Percentiles rank a stretch among this genome's conserved stretches.
Conservation (phyloP, 2,113 vertebrate genomes). For the Microtus richardsoni region DNA sequence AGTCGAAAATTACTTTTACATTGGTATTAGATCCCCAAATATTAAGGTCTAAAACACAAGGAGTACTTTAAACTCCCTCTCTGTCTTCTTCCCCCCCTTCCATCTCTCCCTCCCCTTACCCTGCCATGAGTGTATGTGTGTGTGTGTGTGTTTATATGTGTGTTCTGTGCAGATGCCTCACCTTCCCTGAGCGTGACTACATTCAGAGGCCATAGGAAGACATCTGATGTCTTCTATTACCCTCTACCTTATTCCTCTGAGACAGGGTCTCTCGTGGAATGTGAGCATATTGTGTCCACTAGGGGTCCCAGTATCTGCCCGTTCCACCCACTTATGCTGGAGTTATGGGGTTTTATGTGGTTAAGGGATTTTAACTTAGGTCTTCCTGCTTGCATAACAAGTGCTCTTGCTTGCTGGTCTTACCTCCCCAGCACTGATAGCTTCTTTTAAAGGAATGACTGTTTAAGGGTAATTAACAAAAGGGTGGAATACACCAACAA, state of each 20-base stretch:
- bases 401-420: neutral
- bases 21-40: neutral
- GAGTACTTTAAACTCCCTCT: neutral
- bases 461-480: neutral
- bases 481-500: neutral
- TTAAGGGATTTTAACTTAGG: neutral
- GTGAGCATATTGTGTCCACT: neutral
- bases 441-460: slow-evolving; percentile 6
- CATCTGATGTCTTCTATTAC: neutral
- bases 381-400: neutral
- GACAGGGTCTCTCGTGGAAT: neutral
- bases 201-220: neutral
- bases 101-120: accelerated
- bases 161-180: neutral
- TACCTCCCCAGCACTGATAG: neutral
- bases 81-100: neutral
- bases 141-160: neutral
- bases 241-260: neutral
- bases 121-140: no score
- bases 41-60: neutral
- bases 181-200: neutral
- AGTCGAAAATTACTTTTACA: slow-evolving; percentile 18
- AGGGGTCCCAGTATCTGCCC: neutral
- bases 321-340: neutral
- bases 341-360: neutral